Evolutionary conservation across 1,140 invertebrate genomes (phyloP), one percentile per base, ranked within the genome.

Genomic region (Ctenoplectra terminalis): DNA sequence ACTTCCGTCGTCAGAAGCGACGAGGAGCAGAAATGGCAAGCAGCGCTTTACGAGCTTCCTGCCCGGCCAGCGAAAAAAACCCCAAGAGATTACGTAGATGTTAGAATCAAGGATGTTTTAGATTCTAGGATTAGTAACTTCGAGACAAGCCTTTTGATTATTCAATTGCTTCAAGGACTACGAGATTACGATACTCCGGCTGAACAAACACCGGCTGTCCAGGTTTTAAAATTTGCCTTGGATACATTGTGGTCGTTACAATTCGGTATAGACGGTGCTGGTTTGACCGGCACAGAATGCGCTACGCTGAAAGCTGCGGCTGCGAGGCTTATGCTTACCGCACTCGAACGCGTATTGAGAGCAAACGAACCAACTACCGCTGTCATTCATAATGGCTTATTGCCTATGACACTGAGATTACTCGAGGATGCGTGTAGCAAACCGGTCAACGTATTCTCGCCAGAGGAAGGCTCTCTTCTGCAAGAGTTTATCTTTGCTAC

Each of bases 401-500:
- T 96, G 17, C 95, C 95, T 8, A 95, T 96, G 94, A 93, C 95
- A 5, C 82, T 96, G 9, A 93, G 95, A 84, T 87, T 96, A 20
- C 82, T 96, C 26, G 95, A 96, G 87, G 95, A 95, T 79, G 94
- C 94, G 13, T 93, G 92, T 46, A 87, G 87, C 29, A 92, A 89
- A 75, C 87, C 89, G n/a, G 83, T 88, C 71, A 83, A 73, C 7
- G 83, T 79, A 0, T 17, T 85, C 0, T 88, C 82, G 0, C 76
- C 82, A 1, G 92, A 93, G 26, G 93, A 94, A 73, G 92, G 94
- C 80, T 83, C 92, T 75, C 74, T 94, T 86, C 87, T 95, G 52
- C 94, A 95, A 72, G 95, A 95, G 88, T 96, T 95, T 83, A 93
- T 96, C 5, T 96, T 96, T 88, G 95, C 95, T 0, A 94, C 95